These are phyloP conservation scores for Harpalus rubripes DNA, from an alignment of 2,888 invertebrate genomes.

Conservation along the genomic window DNA sequence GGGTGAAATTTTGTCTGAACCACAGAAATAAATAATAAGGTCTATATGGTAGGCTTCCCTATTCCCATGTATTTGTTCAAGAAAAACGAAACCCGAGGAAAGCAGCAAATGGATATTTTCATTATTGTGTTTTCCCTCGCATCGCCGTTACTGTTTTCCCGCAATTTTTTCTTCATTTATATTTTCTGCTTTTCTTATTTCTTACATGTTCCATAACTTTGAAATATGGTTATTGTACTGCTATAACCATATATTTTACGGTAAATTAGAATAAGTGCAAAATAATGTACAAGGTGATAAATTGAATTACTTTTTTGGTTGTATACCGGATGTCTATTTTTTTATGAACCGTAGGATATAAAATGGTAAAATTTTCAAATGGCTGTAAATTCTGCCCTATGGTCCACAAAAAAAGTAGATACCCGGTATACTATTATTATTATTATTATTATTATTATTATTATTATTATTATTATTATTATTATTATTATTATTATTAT, in stretches of 20 bases:
- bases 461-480: no score
- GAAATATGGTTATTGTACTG: conserved; percentile 8
- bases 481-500: no score
- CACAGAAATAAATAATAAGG: conserved; percentile 4
- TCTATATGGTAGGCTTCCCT: neutral
- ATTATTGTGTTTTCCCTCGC: conserved; percentile 32
- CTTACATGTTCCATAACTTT: conserved; percentile 4
- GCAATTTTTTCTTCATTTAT: conserved; percentile 42
- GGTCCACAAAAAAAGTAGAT: no score
- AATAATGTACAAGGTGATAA: neutral
- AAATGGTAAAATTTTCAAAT: no score
- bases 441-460: no score
- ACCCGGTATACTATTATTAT: no score
- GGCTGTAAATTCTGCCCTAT: no score
- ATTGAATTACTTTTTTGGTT: neutral
- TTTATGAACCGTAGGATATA: no score
- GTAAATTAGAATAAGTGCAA: neutral
- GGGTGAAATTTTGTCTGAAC: conserved; percentile 12
- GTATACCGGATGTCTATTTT: no score
- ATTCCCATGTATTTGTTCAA: conserved; percentile 7
- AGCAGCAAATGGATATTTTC: conserved; percentile 20
- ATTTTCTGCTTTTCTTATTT: conserved; percentile 25
- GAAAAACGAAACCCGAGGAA: conserved; percentile 36
- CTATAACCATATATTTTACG: neutral
- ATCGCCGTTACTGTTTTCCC: neutral